Evolutionary conservation across 1,140 invertebrate species (phyloP), one percentile per base, ranked within the genome.

Genomic region (Drosophila carrolli): DNA sequence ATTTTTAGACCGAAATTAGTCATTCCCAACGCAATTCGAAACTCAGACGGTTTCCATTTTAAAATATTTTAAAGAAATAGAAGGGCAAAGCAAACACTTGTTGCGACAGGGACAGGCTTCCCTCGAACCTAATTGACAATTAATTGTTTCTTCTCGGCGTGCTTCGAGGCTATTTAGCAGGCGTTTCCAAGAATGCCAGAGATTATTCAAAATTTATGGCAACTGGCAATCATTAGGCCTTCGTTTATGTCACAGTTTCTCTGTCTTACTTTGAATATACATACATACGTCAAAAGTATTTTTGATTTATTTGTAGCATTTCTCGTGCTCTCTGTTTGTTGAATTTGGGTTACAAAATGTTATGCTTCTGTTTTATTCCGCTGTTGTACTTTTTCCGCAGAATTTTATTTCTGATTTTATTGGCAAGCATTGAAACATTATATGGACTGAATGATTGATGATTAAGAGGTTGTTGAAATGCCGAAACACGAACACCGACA

Each of bases 1-100:
- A 89, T 89, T 88, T 88, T 83, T 80, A 83, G 71, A 44, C 47
- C 37, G 29, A 80, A 83, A 88, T 88, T 88, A 88, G 79, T 88
- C 83, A 88, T 80, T 41, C 50, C 16, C 27, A 40, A 56, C 10
- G 53, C 67, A 62, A 74, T 60, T 47, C 46, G 61, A 63, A 37
- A 41, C 41, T 58, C 53, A 43, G 60, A 51, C 47, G 44, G 59
- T 81, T 76, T 82, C 57, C 56, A 75, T 65, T 70, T 50, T 23
- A 51, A 72, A 62, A 41, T 50, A 65, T 61, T 51, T 47, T 35
- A 55, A 41, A 76, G 41, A 56, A 27, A 50, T 27, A 48, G 73
- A 65, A 60, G 66, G 58, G 78, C 78, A 61, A 29, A 37, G 53
- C 59, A 61, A 70, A 81, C 82, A 86, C 82, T 86, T 86, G 83